Evolutionary conservation across 2,113 vertebrate genomes (phyloP), one percentile per base, ranked within the genome.

Genomic region (Ageneiosus marmoratus): DNA sequence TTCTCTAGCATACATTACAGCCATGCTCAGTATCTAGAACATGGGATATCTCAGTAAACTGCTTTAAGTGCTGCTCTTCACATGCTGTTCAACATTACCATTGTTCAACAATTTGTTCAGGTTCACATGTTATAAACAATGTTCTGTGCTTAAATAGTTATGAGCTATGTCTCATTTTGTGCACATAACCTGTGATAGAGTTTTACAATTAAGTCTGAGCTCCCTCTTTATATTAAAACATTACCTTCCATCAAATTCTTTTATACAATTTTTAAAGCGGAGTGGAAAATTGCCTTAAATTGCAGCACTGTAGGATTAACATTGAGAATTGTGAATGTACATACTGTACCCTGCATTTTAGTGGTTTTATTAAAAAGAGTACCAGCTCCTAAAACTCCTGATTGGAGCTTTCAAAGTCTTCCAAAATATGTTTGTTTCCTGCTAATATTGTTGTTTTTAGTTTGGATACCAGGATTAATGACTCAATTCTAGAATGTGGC

Each of bases 111-210:
- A 67, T 41, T 69, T 51, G 78, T 4, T 41, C 65, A 69, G 11
- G 13, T 7, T 82, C 65, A 85, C 29, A 1, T 41, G 46, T 46
- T 29, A 15, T 75, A 34, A 72, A 29, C 41, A 58, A 44, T 20
- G 37, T 41, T 81, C 46, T 29, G 12, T n/a, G 67, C 32, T 82
- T 48, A 78, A 74, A 77, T 83, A 74, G 82, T 79, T 24, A 86
- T 67, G n/a, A 67, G 69, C 24, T 41, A 16, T 55, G 58, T 53
- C 78, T 50, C 81, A 75, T 46, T 76, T 15, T 69, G 80, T 41
- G 55, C 50, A 73, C 77, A 60, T 73, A 75, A 11, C 74, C 69
- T 85, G 81, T 56, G 37, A 77, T 69, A 8, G 15, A 65, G 44
- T 58, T 18, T 32, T 58, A 34, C 18, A 69, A 53, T 69, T 53